A percentile compares a stretch with the other conserved stretches of the same genome.
phyloP scores from a whole-genome alignment of 2,888 invertebrate species.

The Tenodera sinensis region DNA sequence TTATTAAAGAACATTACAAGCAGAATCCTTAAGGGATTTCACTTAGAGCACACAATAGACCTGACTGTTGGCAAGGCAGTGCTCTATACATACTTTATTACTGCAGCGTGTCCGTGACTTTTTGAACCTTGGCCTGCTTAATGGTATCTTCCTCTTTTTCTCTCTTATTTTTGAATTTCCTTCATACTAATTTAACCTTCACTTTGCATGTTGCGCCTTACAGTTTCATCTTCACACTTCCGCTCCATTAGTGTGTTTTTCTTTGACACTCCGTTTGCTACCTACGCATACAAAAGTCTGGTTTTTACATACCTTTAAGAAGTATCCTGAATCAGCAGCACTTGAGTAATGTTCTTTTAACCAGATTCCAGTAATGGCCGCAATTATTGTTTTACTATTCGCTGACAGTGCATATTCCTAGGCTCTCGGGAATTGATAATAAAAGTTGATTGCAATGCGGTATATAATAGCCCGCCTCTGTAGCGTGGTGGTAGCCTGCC shows the following conservation, averaged over 20 bases:
- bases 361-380: too few relatives aligned
- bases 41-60: background rate
- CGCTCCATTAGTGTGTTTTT: background rate
- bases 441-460: too few relatives aligned
- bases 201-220: background rate
- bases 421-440: too few relatives aligned
- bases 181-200: background rate
- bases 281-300: too few relatives aligned
- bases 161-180: background rate
- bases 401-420: too few relatives aligned
- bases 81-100: background rate
- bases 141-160: background rate
- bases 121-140: background rate
- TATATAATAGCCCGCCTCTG: too few relatives aligned
- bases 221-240: background rate
- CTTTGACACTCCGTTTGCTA: background rate
- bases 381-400: too few relatives aligned
- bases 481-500: too few relatives aligned
- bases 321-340: too few relatives aligned
- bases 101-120: background rate
- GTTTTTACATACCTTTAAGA: too few relatives aligned
- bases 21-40: background rate
- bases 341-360: too few relatives aligned
- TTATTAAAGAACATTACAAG: background rate
- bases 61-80: background rate